Evolutionary conservation across 2,113 vertebrate species (phyloP).

Genomic region (Phocoena phocoena): DNA sequence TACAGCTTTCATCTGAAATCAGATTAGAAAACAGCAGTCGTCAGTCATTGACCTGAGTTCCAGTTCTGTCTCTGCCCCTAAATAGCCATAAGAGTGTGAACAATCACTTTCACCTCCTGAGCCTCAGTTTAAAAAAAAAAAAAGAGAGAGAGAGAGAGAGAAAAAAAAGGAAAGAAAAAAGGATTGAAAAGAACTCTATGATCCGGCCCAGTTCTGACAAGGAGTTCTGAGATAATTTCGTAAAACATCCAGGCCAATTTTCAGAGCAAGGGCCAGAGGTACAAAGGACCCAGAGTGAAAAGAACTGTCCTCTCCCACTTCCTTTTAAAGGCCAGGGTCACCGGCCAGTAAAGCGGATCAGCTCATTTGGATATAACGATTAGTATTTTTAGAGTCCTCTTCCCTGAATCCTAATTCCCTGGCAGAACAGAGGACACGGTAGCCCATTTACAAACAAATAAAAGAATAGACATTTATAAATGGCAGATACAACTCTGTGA

Average conservation of each 20-base stretch:
- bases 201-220: neutral
- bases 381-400: constrained; percentile 72
- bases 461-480: constrained; percentile 29
- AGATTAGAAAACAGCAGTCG: constrained; percentile 37
- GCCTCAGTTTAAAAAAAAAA: neutral
- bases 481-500: constrained; percentile 34
- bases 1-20: constrained; percentile 30
- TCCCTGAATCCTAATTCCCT: constrained; percentile 68
- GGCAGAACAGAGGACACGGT: constrained; percentile 28
- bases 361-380: constrained; percentile 53
- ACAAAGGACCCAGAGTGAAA: constrained; percentile 41
- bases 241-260: constrained; percentile 43
- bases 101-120: neutral
- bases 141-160: rapidly evolving
- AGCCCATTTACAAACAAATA: constrained; percentile 45
- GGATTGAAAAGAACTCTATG: neutral
- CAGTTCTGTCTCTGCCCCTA: neutral
- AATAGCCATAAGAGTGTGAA: neutral
- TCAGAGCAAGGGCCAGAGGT: constrained; percentile 30
- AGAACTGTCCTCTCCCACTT: neutral
- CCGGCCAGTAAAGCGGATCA: constrained; percentile 66
- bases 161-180: neutral
- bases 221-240: constrained; percentile 25
- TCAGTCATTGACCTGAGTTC: neutral
- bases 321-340: constrained; percentile 60